phyloP scores from a whole-genome alignment of 2,888 invertebrate species.

The Lutraria lutraria region DNA sequence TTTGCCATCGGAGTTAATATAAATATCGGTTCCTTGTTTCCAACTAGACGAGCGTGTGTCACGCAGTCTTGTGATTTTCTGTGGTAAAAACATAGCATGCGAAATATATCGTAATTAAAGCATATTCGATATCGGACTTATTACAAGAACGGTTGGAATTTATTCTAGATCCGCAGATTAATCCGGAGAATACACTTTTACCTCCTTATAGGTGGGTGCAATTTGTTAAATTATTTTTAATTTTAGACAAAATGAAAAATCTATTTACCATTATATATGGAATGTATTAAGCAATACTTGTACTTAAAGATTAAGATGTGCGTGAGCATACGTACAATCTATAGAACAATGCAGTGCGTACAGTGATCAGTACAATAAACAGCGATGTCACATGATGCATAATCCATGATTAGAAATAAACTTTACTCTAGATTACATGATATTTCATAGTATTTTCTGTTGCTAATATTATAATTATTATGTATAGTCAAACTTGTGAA shows the following conservation, averaged over 20 bases:
- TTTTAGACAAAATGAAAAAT: too few relatives aligned
- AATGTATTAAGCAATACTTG: neutral
- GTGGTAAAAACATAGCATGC: neutral
- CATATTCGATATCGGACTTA: neutral
- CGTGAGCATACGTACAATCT: neutral
- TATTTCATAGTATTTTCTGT: too few relatives aligned
- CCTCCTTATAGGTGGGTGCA: neutral
- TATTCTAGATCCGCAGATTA: neutral
- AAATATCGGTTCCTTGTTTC: slow-evolving; percentile 14
- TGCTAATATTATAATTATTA: too few relatives aligned
- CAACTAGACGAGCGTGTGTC: slow-evolving; percentile 3
- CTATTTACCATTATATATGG: neutral
- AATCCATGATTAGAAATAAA: too few relatives aligned
- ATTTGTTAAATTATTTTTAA: neutral
- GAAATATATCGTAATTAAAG: neutral
- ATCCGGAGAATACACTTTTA: neutral
- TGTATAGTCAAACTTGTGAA: too few relatives aligned
- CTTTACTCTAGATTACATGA: too few relatives aligned
- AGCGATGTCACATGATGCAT: neutral
- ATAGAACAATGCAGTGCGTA: neutral
- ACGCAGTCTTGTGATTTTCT: neutral
- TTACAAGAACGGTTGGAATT: neutral
- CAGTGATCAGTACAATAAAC: neutral
- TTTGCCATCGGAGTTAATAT: neutral
- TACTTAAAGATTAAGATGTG: neutral